A percentile compares a stretch with the other conserved stretches of the same genome.
Evolutionary conservation across 2,797 vertebrate genomes (phyloP).

Genomic region (Mormyrus hasselquistii): DNA sequence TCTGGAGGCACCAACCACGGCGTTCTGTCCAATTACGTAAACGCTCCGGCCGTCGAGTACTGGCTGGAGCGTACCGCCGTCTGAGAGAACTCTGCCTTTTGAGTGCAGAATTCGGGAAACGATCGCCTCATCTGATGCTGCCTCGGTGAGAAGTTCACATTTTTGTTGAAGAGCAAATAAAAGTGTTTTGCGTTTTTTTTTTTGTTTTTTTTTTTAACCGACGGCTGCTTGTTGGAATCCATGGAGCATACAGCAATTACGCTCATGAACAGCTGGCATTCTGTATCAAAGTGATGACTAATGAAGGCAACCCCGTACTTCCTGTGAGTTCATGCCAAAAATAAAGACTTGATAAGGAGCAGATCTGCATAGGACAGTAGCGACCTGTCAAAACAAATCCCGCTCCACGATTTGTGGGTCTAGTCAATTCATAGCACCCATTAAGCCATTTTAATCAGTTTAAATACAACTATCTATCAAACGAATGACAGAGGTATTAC

Average conservation of each 20-base stretch:
- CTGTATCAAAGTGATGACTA: constrained; percentile 57
- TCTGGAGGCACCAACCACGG: constrained; percentile 49
- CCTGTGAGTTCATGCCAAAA: constrained; percentile 44
- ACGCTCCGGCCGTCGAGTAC: constrained; percentile 61
- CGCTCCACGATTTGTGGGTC: background rate
- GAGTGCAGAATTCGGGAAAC: background rate
- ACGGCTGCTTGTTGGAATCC: constrained; percentile 38
- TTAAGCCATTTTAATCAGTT: background rate
- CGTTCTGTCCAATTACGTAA: constrained; percentile 45
- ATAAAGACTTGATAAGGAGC: background rate
- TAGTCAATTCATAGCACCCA: background rate
- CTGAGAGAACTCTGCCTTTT: background rate
- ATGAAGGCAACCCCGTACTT: constrained; percentile 58
- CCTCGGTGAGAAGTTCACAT: background rate
- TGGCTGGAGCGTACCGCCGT: constrained; percentile 45
- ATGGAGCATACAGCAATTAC: constrained; percentile 56
- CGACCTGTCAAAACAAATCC: background rate
- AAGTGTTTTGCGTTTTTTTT: background rate
- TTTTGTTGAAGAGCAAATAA: background rate
- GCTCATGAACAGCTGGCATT: constrained; percentile 61
- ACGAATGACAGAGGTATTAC: background rate
- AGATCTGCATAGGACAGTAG: background rate
- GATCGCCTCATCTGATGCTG: background rate
- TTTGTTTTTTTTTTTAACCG: background rate
- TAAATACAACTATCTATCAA: background rate